Percentiles rank a stretch among this genome's conserved stretches.
These are phyloP conservation scores for Cyclura pinguis DNA, from an alignment of 2,797 vertebrate genomes.

Conservation along the genomic window DNA sequence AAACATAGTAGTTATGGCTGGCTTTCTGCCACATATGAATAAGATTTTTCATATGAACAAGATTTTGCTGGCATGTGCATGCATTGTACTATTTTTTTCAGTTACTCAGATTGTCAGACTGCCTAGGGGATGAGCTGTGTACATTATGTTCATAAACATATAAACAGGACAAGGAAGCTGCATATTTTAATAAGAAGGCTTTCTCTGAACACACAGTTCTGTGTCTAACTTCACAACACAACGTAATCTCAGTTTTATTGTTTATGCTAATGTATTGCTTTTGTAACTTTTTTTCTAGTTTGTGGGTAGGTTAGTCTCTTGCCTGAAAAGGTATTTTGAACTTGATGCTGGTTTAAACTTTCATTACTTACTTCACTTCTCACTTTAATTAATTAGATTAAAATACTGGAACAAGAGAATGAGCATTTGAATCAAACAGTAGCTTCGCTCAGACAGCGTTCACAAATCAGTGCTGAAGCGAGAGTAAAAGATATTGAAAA, in stretches of 20 bases:
- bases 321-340: constrained; percentile 27
- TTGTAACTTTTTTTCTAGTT: neutral
- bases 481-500: constrained; percentile 96
- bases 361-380: constrained; percentile 55
- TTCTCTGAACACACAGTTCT: neutral
- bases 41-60: neutral
- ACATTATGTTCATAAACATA: neutral
- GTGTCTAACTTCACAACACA: no score
- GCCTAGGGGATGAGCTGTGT: neutral
- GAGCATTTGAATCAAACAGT: constrained; percentile 93
- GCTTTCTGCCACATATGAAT: neutral
- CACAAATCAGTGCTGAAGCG: constrained; percentile 93
- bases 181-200: neutral
- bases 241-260: no score
- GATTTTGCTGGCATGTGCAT: neutral
- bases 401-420: constrained; percentile 95
- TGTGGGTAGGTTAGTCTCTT: neutral
- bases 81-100: neutral
- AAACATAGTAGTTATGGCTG: neutral
- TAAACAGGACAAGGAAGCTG: neutral
- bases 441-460: constrained; percentile 91
- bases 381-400: constrained; percentile 82
- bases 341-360: neutral
- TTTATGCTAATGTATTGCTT: no score
- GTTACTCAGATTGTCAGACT: neutral